A percentile compares a stretch with the other conserved stretches of the same genome.
Evolutionary conservation across 2,888 invertebrate species (phyloP).

Genomic region (Erannis defoliaria): DNA sequence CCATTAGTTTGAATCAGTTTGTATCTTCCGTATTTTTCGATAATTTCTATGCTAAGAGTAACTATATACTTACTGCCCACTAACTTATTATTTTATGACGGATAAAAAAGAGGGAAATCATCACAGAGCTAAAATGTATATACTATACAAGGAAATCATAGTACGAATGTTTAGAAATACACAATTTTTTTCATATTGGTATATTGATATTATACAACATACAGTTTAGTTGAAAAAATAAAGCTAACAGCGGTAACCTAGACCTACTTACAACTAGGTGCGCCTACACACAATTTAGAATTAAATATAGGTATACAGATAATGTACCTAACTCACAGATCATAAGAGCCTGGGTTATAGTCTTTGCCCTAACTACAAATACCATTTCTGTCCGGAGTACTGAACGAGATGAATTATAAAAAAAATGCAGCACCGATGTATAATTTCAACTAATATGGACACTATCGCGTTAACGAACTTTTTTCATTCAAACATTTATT

Average conservation of each 20-base stretch:
- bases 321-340: background rate
- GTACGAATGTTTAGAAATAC: background rate
- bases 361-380: background rate
- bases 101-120: too few relatives aligned
- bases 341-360: too few relatives aligned
- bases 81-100: too few relatives aligned
- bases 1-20: too few relatives aligned
- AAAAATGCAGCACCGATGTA: background rate
- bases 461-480: too few relatives aligned
- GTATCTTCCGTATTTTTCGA: too few relatives aligned
- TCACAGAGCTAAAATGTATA: too few relatives aligned
- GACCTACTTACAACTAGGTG: constrained; percentile 7
- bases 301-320: background rate
- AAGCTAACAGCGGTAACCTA: constrained; percentile 10
- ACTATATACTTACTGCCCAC: too few relatives aligned
- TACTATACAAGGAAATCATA: too few relatives aligned
- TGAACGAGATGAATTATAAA: background rate
- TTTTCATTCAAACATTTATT: too few relatives aligned
- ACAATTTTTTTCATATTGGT: background rate
- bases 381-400: background rate
- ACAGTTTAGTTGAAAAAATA: constrained; percentile 28
- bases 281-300: background rate
- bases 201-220: constrained; percentile 23
- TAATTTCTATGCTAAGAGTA: too few relatives aligned
- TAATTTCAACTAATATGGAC: too few relatives aligned